These are phyloP conservation scores for Belgica antarctica DNA, from an alignment of 2,888 invertebrate species.

Conservation along the genomic window DNA sequence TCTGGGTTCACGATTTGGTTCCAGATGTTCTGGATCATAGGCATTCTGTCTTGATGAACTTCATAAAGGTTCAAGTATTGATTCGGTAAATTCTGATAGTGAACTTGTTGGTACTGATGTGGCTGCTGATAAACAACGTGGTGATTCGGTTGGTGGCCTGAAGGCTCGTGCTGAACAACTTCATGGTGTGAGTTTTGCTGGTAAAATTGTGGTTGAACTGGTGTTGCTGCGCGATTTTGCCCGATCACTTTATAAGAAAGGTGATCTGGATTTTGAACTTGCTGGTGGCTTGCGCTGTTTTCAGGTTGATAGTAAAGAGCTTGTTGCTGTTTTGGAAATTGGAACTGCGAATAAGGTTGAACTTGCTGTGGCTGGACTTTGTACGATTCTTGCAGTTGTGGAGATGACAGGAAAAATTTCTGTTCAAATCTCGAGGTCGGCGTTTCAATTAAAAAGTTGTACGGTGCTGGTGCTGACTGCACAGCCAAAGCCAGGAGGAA, in stretches of 20 bases:
- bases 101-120: background rate
- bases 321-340: conserved; percentile 26
- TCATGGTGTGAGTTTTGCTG: too few relatives aligned
- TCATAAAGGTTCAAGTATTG: background rate
- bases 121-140: conserved; percentile 36
- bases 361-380: background rate
- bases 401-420: conserved; percentile 18
- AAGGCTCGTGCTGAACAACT: too few relatives aligned
- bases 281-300: too few relatives aligned
- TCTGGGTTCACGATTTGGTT: too few relatives aligned
- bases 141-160: too few relatives aligned
- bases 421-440: conserved; percentile 11
- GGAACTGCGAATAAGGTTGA: background rate
- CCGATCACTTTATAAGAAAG: too few relatives aligned
- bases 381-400: conserved; percentile 4
- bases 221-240: too few relatives aligned
- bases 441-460: conserved; percentile 9
- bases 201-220: too few relatives aligned
- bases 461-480: background rate
- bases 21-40: too few relatives aligned
- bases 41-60: background rate
- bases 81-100: background rate
- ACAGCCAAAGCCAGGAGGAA: background rate
- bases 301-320: too few relatives aligned
- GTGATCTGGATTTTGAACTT: too few relatives aligned